Evolutionary conservation across 30 jellyfish, hydroid and myxozoan species (phyloP), one percentile per base, ranked within the genome.

Genomic region (Cassiopea xamachana): DNA sequence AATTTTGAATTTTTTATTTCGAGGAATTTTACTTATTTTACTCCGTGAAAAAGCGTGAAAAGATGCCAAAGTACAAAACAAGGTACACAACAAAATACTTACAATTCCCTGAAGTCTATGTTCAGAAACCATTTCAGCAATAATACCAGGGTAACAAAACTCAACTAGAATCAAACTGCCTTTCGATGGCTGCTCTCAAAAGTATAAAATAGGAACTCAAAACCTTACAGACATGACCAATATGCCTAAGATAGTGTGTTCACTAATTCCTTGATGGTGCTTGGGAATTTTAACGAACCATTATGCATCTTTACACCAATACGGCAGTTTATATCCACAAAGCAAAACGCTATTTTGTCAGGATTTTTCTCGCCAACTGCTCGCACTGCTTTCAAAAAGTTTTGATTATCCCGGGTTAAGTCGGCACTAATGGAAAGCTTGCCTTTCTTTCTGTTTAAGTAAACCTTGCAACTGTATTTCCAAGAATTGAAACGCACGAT

Each of bases 381-480:
- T 73, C 50, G 47, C 48, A 73, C 50, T 14, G 81, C 81, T 27
- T 73, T 73, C 1, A 73, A 73, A 27, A 73, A 73, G 47, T 9
- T 73, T 69, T 73, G 50, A 27, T 76, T 76, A 27, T 49, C 71
- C 14, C 58, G 85, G 69, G 85, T 76, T 46, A 76, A 46, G 46
- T 76, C 85, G 39, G 16, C 85, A 46, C 85, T 76, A 19, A 47
- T 46, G 70, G 85, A 47, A 27, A 39, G 46, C 39, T 47, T 47
- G 70, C 85, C 85, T 49, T 76, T 76, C 70, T 76, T 76, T 46
- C 85, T 76, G 59, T 76, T 46, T 76, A 19, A 46, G 58, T 74
- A 74, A 74, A 74, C 83, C 39, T 16, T 44, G 83, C 83, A 74
- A 5, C 83, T 74, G 83, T 27, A 6, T 39, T 18, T 74, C 83